Evolutionary conservation across 2,113 vertebrate genomes (phyloP), one percentile per base, ranked within the genome.

Genomic region (Pluvialis apricaria): DNA sequence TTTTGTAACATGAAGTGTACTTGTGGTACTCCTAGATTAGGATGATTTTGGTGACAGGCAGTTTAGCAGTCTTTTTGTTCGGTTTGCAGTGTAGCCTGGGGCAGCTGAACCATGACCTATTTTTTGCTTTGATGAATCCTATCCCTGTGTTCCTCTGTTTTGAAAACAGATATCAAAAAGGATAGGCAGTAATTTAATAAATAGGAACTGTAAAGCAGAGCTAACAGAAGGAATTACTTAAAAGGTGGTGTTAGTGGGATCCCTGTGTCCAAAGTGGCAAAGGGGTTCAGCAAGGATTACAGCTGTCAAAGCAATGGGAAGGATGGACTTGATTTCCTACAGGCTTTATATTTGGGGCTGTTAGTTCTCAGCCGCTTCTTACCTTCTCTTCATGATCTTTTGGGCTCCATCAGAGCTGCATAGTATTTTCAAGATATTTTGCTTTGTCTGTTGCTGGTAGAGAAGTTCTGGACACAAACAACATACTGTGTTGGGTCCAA

Each of bases 161-260:
- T 95, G 86, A 94, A 94, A 91, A 65, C 16, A 76, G 80, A 57
- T 79, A 52, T 55, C 68, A 79, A 94, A 94, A 72, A 29, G 52
- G 29, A 88, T 69, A 92, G 69, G 54, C 57, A 54, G 79, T 77
- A 92, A 95, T 96, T 95, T 94, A 86, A 89, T 71, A 90, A 94
- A 87, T 29, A 76, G 38, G 15, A 71, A 82, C 54, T n/a, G 24
- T 75, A 90, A 92, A 90, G 21, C 54, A 85, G 82, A 85, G 57
- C 45, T 85, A 94, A 25, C 38, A 78, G 68, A 62, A 77, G 20
- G 62, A 78, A 68, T 82, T n/a, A 57, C 49, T 90, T 93, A 44
- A 73, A 93, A 96, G 77, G 55, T 80, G 42, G 66, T 71, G 57
- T 86, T 82, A 64, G 26, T 72, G 45, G 32, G 62, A 82, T 71